Percentiles rank a stretch among this genome's conserved stretches.
These are phyloP conservation scores for Montipora efflorescens DNA, from an alignment of 64 coral and sea anemone species.

Conservation along the genomic window DNA sequence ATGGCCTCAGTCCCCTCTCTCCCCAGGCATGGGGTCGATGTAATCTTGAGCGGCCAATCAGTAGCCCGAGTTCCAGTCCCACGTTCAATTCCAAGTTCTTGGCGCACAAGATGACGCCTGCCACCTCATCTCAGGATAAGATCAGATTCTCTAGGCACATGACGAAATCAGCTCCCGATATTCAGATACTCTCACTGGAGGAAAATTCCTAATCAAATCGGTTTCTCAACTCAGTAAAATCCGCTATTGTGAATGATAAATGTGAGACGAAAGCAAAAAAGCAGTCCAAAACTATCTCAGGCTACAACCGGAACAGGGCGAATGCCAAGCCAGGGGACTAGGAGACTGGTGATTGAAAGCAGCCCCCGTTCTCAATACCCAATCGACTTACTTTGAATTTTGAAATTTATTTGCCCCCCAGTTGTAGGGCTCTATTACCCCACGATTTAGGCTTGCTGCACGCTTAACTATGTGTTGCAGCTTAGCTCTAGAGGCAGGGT, in stretches of 20 bases:
- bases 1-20: not conserved
- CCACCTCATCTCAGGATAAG: not conserved
- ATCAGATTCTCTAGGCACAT: slow-evolving; percentile 68
- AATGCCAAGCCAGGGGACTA: too few relatives aligned
- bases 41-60: slow-evolving; percentile 6
- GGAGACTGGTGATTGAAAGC: too few relatives aligned
- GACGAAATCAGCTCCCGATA: slow-evolving; percentile 58
- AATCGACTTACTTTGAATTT: too few relatives aligned
- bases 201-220: not conserved
- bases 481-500: too few relatives aligned
- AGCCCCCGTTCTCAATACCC: too few relatives aligned
- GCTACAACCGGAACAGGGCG: too few relatives aligned
- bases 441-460: too few relatives aligned
- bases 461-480: too few relatives aligned
- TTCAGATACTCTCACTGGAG: slow-evolving; percentile 33
- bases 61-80: slow-evolving; percentile 15
- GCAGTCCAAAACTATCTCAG: too few relatives aligned
- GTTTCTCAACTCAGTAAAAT: not conserved
- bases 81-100: not conserved
- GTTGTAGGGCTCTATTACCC: too few relatives aligned
- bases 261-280: too few relatives aligned
- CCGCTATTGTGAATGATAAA: not conserved
- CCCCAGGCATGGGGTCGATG: not conserved
- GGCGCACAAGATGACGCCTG: not conserved
- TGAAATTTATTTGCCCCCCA: too few relatives aligned